Base-by-base conservation (phyloP, 2,113 vertebrate species). In the Daboia siamensis region DNA sequence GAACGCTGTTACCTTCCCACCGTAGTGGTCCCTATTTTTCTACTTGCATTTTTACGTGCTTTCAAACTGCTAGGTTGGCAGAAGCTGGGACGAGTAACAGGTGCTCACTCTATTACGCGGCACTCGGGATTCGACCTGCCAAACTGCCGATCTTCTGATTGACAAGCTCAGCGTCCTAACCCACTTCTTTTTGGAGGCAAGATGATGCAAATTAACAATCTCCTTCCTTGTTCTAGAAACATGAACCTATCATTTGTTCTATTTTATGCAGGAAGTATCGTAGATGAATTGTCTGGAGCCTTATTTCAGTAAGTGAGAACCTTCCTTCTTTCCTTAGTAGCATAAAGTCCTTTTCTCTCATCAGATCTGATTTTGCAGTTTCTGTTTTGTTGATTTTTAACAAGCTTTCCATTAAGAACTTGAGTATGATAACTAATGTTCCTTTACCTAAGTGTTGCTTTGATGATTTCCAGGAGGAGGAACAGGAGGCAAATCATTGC, bases 271-370 rank as follows among this genome's bases (percentile, higher is more conserved):
- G 98, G 98, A 91, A 98, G 98, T 86, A 97, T 98, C 88, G 57
- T 98, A 74, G 98, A 98, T 93, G 97, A 97, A 90, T 94, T 98
- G 80, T 97, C 98, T 84, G 98, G 98, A 94, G 98, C 98, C 15
- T 97, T 98, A 96, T 98, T 98, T 93, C 97, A 98, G 98, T 98
- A 97, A 96, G 98, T 96, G 46, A n/a, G 5, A 29, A 6, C 24
- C 2, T 51, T 24, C 88, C 13, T 4, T 4, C 29, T 39, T 24
- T 33, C 24, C n/a, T 52, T 5, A 33, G 9, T 5, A 20, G n/a
- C 51, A 56, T 29, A 57, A 33, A 44, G 48, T n/a, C 61, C 7
- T 21, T 23, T 12, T 86, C 51, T 33, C 24, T 44, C 15, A 51
- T 26, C 61, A n/a, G 61, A 56, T 21, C 59, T 91, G 13, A 26